Evolutionary conservation across 2,797 vertebrate species (phyloP).

Genomic region (Eospalax fontanierii): DNA sequence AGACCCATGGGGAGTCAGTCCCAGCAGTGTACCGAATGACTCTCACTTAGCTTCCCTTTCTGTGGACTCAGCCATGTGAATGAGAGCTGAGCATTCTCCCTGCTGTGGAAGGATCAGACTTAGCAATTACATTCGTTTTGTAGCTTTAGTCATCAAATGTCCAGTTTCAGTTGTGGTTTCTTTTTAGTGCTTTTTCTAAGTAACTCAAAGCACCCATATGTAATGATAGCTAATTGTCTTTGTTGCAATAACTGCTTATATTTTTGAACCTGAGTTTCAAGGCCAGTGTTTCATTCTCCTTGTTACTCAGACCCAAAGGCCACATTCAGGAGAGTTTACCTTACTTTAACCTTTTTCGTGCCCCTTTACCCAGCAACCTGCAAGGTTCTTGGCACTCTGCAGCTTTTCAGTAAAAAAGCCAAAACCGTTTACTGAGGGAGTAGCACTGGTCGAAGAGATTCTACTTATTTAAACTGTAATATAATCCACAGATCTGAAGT

Average conservation of each 20-base stretch:
- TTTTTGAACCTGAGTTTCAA: conserved; percentile 14
- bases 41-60: background rate
- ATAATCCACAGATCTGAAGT: background rate
- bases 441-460: background rate
- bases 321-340: background rate
- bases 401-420: conserved; percentile 26
- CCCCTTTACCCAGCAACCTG: background rate
- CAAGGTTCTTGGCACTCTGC: background rate
- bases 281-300: background rate
- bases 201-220: background rate
- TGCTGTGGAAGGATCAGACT: background rate
- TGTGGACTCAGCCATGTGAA: background rate
- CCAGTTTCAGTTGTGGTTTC: conserved; percentile 41
- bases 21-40: background rate
- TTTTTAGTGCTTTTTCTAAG: conserved; percentile 33
- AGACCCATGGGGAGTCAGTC: background rate
- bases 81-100: background rate
- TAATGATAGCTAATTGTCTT: conserved; percentile 55
- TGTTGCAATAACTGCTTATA: conserved; percentile 1
- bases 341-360: background rate
- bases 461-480: conserved; percentile 36
- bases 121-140: conserved; percentile 69
- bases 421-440: background rate
- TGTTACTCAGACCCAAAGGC: conserved; percentile 29
- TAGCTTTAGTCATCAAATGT: conserved; percentile 57